Percentiles rank a stretch among this genome's conserved stretches.
Evolutionary conservation across 1,140 invertebrate species (phyloP).

Genomic region (Apolygus lucorum): DNA sequence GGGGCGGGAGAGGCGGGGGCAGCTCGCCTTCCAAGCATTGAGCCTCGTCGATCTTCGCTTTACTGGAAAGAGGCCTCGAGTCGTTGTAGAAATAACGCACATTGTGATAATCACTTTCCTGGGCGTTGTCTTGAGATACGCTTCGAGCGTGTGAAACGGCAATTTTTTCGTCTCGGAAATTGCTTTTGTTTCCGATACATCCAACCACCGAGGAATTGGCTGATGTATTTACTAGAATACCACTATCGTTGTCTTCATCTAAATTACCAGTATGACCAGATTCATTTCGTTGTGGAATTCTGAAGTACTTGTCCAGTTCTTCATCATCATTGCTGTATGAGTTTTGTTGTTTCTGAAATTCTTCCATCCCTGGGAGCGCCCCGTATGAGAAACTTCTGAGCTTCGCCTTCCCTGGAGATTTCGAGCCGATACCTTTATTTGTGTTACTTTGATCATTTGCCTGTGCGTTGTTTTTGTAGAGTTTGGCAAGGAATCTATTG

Average conservation of each 20-base stretch:
- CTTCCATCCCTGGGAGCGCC: constrained; percentile 59
- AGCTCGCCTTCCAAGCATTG: neutral
- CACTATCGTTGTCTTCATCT: constrained; percentile 59
- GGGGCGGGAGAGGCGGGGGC: constrained; percentile 28
- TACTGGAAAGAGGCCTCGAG: neutral
- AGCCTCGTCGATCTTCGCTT: neutral
- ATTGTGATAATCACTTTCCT: constrained; percentile 20
- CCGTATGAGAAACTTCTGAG: constrained; percentile 66
- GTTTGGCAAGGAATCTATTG: constrained; percentile 56
- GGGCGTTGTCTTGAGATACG: constrained; percentile 21
- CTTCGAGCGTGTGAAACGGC: constrained; percentile 19
- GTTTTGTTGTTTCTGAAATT: constrained; percentile 54
- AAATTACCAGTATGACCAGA: neutral
- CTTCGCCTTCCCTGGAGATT: constrained; percentile 46
- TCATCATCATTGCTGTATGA: constrained; percentile 45
- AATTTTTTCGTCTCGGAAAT: constrained; percentile 24
- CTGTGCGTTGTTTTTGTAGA: constrained; percentile 45
- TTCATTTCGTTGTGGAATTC: constrained; percentile 9
- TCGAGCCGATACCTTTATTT: constrained; percentile 42
- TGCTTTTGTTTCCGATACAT: constrained; percentile 44
- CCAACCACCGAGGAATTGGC: constrained; percentile 57
- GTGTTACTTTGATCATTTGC: constrained; percentile 38
- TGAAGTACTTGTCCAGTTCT: constrained; percentile 19
- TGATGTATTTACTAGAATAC: constrained; percentile 63
- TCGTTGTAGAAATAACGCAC: constrained; percentile 4